A percentile compares a stretch with the other conserved stretches of the same genome.
phyloP scores from a whole-genome alignment of 2,113 vertebrate genomes.

The Oostethus manadensis region DNA sequence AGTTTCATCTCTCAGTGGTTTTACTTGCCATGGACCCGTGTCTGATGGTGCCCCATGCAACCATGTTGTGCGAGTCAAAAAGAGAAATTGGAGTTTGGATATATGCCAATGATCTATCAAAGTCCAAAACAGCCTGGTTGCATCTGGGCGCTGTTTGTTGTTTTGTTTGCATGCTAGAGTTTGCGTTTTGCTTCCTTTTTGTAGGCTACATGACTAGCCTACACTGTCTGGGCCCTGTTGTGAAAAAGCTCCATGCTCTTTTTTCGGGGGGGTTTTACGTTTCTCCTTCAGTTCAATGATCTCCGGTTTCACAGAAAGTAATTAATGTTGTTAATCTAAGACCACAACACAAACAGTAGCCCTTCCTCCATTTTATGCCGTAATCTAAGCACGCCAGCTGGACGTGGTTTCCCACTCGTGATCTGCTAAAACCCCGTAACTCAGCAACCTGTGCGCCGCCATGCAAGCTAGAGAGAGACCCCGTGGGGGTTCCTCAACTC shows the following conservation, averaged over 20 bases:
- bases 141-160: conserved; percentile 50
- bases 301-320: conserved; percentile 5
- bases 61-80: conserved; percentile 26
- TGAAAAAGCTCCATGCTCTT: too few relatives aligned
- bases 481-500: too few relatives aligned
- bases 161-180: background rate
- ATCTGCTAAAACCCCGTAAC: background rate
- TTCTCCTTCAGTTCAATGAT: conserved; percentile 1
- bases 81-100: background rate
- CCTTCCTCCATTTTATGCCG: background rate
- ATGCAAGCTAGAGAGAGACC: too few relatives aligned
- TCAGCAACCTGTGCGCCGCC: too few relatives aligned
- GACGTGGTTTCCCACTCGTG: background rate
- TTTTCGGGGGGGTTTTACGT: too few relatives aligned
- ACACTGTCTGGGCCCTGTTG: background rate
- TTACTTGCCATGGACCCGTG: conserved; percentile 21
- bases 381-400: background rate
- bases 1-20: conserved; percentile 38
- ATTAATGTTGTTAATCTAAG: background rate
- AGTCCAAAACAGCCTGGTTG: conserved; percentile 49
- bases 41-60: conserved; percentile 55
- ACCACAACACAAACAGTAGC: background rate
- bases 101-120: conserved; percentile 15
- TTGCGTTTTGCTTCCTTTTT: conserved; percentile 26
- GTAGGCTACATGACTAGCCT: conserved; percentile 6